Percentiles rank a stretch among this genome's conserved stretches.
These are phyloP conservation scores for Hystrix brachyura DNA, from an alignment of 2,113 vertebrate species.

Conservation along the genomic window DNA sequence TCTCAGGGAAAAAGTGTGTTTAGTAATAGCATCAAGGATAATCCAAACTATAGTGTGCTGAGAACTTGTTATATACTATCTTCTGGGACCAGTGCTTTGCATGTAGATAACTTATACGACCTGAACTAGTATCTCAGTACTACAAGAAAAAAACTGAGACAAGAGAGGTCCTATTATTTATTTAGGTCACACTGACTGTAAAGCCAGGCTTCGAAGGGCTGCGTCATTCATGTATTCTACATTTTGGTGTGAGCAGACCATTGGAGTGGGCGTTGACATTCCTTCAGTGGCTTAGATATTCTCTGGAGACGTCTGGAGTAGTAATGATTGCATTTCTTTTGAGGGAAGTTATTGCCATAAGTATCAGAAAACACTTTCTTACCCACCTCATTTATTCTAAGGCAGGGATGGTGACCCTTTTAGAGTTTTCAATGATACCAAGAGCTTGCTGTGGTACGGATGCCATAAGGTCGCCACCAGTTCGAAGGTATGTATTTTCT, in stretches of 20 bases:
- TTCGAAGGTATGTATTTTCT: background rate
- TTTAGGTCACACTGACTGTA: background rate
- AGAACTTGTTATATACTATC: background rate
- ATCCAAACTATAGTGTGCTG: background rate
- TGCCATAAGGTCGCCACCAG: background rate
- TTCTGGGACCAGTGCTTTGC: background rate
- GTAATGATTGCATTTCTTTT: background rate
- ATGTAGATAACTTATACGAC: background rate
- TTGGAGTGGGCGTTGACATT: background rate
- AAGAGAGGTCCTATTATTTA: background rate
- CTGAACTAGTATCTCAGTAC: background rate
- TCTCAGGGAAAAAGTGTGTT: background rate
- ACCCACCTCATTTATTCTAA: background rate
- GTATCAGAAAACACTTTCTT: background rate
- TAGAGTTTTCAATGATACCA: background rate
- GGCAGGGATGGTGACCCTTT: background rate
- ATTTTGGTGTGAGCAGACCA: background rate
- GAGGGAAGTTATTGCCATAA: background rate
- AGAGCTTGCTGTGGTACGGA: background rate
- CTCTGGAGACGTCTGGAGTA: background rate
- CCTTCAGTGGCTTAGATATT: background rate
- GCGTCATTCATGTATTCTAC: background rate
- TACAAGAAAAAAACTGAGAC: background rate
- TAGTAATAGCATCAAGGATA: background rate
- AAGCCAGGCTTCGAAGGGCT: background rate